phyloP scores from a whole-genome alignment of 2,797 vertebrate genomes.

The Columba guinea region DNA sequence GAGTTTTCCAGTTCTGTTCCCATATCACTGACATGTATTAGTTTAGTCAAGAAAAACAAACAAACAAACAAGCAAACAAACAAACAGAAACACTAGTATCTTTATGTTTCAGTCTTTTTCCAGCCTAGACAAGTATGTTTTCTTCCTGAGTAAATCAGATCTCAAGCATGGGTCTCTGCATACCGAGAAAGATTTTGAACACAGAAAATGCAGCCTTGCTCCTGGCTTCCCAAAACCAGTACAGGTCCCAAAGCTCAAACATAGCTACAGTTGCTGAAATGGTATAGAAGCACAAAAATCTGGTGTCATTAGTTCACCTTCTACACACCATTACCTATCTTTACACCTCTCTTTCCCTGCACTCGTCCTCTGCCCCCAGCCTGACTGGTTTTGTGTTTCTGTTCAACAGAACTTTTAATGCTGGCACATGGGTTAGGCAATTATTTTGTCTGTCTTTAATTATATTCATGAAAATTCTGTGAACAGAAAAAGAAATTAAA shows the following conservation, averaged over 20 bases:
- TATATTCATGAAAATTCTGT: neutral
- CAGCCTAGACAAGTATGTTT: neutral
- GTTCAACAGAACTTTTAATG: neutral
- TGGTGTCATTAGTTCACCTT: neutral
- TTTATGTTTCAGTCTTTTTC: neutral
- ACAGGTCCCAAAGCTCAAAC: neutral
- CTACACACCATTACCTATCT: fast-evolving
- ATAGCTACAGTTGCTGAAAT: neutral
- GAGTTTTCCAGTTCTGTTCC: neutral
- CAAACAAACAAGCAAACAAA: neutral
- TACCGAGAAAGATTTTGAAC: fast-evolving
- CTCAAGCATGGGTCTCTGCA: fast-evolving
- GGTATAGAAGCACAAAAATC: neutral
- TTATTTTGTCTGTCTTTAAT: neutral
- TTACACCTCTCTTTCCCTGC: neutral
- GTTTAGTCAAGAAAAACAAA: neutral
- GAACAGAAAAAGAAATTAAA: neutral
- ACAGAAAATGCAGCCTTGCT: neutral
- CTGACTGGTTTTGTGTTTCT: fast-evolving
- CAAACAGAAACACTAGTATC: neutral
- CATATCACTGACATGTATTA: fast-evolving
- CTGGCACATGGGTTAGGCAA: neutral
- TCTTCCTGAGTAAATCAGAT: neutral
- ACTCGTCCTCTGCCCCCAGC: fast-evolving
- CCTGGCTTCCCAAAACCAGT: neutral